A percentile compares a stretch with the other conserved stretches of the same genome.
Conservation (phyloP, 2,888 invertebrate species). For the Pomacea canaliculata region DNA sequence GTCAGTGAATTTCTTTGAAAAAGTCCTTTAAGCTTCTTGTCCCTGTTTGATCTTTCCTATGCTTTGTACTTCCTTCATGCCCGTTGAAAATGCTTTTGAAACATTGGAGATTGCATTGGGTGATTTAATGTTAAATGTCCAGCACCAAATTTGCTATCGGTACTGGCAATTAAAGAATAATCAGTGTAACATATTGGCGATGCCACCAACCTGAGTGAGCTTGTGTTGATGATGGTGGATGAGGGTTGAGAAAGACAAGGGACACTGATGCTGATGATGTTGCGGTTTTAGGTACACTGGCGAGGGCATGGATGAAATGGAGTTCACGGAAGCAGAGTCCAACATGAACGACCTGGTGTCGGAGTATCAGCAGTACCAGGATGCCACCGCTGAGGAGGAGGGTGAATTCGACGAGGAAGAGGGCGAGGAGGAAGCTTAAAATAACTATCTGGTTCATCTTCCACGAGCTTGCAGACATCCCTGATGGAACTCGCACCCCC, state of each 20-base stretch:
- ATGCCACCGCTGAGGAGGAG: slow-evolving; percentile 74
- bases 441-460: background rate
- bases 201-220: no score
- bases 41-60: background rate
- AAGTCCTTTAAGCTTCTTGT: background rate
- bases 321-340: slow-evolving; percentile 94
- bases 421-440: slow-evolving; percentile 23
- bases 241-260: no score
- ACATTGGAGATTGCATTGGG: no score
- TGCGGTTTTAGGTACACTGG: slow-evolving; percentile 76
- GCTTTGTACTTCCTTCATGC: background rate
- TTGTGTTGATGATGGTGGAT: no score
- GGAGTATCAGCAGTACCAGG: slow-evolving; percentile 59
- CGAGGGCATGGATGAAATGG: slow-evolving; percentile 97
- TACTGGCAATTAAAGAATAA: no score
- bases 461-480: no score
- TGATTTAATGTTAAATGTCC: no score
- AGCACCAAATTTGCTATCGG: no score
- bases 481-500: no score
- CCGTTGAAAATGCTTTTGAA: background rate
- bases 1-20: slow-evolving; percentile 63
- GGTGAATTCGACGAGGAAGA: slow-evolving; percentile 83
- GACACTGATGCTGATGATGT: no score
- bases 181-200: no score
- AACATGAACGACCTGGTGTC: slow-evolving; percentile 81